Conservation (phyloP, 1,140 invertebrate species). For the Rhopalosiphum padi region DNA sequence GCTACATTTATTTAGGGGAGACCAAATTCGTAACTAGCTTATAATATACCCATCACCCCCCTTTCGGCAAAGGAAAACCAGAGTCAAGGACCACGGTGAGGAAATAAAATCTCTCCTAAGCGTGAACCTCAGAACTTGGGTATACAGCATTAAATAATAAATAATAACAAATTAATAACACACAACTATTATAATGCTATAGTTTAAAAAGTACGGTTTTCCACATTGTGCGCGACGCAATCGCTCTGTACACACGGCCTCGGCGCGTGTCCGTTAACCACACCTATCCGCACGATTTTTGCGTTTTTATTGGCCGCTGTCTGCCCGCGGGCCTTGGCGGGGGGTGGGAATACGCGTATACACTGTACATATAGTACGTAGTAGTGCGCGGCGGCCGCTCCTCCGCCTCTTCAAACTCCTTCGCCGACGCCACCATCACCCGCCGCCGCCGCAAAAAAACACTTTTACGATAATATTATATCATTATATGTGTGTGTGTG, state of each 20-base stretch:
- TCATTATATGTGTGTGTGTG: not conserved
- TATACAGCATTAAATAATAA: too few relatives aligned
- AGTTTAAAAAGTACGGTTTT: not conserved
- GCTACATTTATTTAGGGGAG: too few relatives aligned
- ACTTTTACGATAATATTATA: constrained; percentile 4
- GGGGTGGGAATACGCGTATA: not conserved
- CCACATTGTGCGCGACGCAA: not conserved
- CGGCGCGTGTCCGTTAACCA: constrained; percentile 13
- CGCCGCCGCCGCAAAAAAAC: not conserved
- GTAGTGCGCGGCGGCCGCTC: not conserved
- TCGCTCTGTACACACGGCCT: not conserved
- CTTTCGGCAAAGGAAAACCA: too few relatives aligned
- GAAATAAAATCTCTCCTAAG: too few relatives aligned
- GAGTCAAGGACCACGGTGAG: too few relatives aligned
- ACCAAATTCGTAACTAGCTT: too few relatives aligned
- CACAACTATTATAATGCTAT: too few relatives aligned
- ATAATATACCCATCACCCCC: too few relatives aligned
- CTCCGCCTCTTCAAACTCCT: not conserved
- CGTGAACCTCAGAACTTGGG: too few relatives aligned
- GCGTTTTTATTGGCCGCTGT: constrained; percentile 40
- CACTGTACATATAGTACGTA: not conserved
- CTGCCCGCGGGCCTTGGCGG: not conserved
- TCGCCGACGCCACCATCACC: not conserved
- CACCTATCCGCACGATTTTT: constrained; percentile 29
- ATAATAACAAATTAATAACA: not conserved